These are phyloP conservation scores for Stichodactyla helianthus DNA, from an alignment of 64 coral and sea anemone species.

Conservation along the genomic window DNA sequence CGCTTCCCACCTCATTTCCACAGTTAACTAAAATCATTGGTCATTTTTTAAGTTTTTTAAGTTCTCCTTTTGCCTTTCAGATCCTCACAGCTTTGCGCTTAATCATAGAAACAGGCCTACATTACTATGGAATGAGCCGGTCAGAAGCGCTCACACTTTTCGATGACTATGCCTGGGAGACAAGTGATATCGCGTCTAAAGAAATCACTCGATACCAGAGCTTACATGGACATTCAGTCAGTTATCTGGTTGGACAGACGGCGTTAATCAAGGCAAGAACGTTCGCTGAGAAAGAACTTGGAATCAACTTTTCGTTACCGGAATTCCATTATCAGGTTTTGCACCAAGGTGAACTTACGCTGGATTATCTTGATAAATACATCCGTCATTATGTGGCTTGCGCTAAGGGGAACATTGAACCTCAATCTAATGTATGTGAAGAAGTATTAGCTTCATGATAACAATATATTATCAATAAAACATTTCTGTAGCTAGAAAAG, in stretches of 20 bases:
- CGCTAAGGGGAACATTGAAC: background rate
- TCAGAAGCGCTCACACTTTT: slow-evolving; percentile 35
- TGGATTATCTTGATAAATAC: slow-evolving; percentile 32
- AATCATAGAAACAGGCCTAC: slow-evolving; percentile 62
- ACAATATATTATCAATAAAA: background rate
- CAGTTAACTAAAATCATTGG: background rate
- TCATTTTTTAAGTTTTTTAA: background rate
- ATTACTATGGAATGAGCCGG: slow-evolving; percentile 21
- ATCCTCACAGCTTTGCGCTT: slow-evolving; percentile 39
- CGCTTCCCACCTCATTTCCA: too few relatives aligned
- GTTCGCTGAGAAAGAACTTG: slow-evolving; percentile 4
- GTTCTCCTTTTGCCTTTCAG: background rate
- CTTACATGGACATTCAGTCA: slow-evolving; percentile 46
- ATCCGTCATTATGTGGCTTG: slow-evolving; percentile 27
- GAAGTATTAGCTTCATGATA: background rate
- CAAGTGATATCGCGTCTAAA: slow-evolving; percentile 45
- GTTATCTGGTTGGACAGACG: slow-evolving; percentile 49
- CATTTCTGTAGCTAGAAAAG: too few relatives aligned
- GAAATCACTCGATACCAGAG: slow-evolving; percentile 60
- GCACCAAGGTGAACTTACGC: slow-evolving; percentile 38
- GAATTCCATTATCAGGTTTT: slow-evolving; percentile 65
- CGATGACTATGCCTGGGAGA: slow-evolving; percentile 48
- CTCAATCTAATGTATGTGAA: slow-evolving; percentile 11
- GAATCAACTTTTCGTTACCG: slow-evolving; percentile 20
- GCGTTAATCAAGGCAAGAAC: slow-evolving; percentile 22